A percentile compares a stretch with the other conserved stretches of the same genome.
Conservation (phyloP, 2,797 vertebrate species). For the Acanthurus leucopareius region DNA sequence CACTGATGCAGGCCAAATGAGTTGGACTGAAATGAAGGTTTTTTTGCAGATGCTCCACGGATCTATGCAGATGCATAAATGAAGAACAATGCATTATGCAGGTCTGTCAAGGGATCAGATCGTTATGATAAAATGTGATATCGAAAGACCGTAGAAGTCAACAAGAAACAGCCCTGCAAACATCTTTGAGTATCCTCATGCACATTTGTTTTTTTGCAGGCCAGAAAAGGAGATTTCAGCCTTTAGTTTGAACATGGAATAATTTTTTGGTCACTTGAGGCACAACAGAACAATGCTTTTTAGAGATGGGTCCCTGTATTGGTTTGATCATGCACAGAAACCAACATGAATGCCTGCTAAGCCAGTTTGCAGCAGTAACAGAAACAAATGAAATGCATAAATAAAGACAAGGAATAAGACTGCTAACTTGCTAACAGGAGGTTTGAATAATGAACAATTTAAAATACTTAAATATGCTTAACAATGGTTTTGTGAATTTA, state of each 20-base stretch:
- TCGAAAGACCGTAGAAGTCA: not conserved
- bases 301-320: not conserved
- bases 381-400: not conserved
- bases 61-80: not conserved
- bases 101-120: not conserved
- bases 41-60: not conserved
- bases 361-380: not conserved
- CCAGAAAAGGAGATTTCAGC: not conserved
- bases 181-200: not conserved
- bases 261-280: too few species aligned
- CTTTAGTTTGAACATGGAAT: not conserved
- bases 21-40: slow-evolving; percentile 6
- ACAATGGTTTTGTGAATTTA: not conserved
- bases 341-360: not conserved
- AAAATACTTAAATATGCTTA: not conserved
- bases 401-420: not conserved
- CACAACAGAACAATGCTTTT: too few species aligned
- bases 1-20: not conserved
- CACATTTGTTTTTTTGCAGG: not conserved
- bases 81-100: not conserved
- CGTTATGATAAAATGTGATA: not conserved
- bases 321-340: not conserved
- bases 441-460: not conserved
- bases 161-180: not conserved
- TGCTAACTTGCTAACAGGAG: too few species aligned